Conservation (phyloP, 2,113 vertebrate species). For the Scomber japonicus region DNA sequence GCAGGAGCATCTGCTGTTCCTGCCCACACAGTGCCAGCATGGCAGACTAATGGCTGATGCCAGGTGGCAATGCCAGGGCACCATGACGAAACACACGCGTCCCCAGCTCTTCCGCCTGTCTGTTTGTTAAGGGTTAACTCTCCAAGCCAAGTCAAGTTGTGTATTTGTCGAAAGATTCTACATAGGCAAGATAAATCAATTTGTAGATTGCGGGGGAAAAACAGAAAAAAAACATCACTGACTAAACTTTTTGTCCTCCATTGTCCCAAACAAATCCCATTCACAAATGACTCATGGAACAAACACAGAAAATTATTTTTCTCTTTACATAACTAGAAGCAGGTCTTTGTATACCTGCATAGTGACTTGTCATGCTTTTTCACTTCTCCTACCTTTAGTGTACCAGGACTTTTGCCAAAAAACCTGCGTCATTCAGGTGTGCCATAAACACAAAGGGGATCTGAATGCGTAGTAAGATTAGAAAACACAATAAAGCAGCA, state of each 20-base stretch:
- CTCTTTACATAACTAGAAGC: slow-evolving; percentile 31
- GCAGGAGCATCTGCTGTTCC: slow-evolving; percentile 54
- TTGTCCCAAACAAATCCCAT: background rate
- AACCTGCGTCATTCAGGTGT: slow-evolving; percentile 68
- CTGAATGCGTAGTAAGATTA: background rate
- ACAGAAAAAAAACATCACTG: background rate
- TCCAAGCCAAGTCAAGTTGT: background rate
- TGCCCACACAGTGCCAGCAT: slow-evolving; percentile 56
- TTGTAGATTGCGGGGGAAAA: background rate
- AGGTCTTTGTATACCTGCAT: slow-evolving; percentile 10
- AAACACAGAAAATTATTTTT: slow-evolving; percentile 36
- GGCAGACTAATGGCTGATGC: slow-evolving; percentile 59
- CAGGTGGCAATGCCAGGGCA: slow-evolving; percentile 57
- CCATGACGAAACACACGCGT: slow-evolving; percentile 39
- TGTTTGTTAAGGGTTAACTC: slow-evolving; percentile 16
- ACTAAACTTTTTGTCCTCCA: background rate
- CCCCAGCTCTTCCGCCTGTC: slow-evolving; percentile 29
- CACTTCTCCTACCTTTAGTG: slow-evolving; percentile 10
- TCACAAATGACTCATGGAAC: background rate
- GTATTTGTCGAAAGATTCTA: background rate
- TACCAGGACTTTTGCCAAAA: slow-evolving; percentile 4
- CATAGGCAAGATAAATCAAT: background rate
- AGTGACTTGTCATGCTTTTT: slow-evolving; percentile 9
- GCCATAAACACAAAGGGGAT: slow-evolving; percentile 21
- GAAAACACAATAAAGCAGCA: slow-evolving; percentile 33